These are phyloP conservation scores for Gorsachius goisagi DNA, from an alignment of 2,113 vertebrate genomes.

Conservation along the genomic window DNA sequence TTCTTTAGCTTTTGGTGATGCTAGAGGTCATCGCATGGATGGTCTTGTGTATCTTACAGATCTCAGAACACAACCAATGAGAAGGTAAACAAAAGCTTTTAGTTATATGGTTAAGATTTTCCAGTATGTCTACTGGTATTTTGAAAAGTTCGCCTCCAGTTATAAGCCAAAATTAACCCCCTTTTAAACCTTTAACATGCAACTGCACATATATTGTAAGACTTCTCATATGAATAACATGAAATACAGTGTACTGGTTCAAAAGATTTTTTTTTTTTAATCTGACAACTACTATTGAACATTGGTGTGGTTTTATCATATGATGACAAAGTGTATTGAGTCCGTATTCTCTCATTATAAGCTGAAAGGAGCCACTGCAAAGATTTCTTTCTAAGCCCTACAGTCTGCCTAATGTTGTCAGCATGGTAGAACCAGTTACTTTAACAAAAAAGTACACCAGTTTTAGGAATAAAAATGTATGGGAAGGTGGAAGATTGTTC, in stretches of 20 bases:
- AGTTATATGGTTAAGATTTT: neutral
- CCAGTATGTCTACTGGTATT: neutral
- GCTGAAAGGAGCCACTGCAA: neutral
- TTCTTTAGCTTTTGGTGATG: conserved; percentile 68
- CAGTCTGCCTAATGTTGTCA: neutral
- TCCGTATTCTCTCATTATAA: neutral
- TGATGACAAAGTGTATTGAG: neutral
- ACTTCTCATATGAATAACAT: neutral
- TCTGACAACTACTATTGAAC: neutral
- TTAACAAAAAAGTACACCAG: neutral
- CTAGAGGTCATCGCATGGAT: conserved; percentile 72
- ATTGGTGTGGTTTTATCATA: neutral
- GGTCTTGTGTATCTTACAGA: conserved; percentile 70
- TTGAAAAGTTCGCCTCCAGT: neutral
- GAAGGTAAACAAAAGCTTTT: conserved; percentile 62
- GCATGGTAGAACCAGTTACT: neutral
- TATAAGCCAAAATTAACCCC: neutral
- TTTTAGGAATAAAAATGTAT: neutral
- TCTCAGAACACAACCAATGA: conserved; percentile 70
- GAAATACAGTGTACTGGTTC: neutral
- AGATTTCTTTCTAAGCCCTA: neutral
- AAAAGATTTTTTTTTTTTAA: neutral
- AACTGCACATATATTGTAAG: neutral
- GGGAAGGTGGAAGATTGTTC: neutral
- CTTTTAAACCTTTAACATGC: neutral